Percentiles rank a stretch among this genome's conserved stretches.
Conservation (phyloP, 2,888 invertebrate genomes). For the Drosophila buzzatii region DNA sequence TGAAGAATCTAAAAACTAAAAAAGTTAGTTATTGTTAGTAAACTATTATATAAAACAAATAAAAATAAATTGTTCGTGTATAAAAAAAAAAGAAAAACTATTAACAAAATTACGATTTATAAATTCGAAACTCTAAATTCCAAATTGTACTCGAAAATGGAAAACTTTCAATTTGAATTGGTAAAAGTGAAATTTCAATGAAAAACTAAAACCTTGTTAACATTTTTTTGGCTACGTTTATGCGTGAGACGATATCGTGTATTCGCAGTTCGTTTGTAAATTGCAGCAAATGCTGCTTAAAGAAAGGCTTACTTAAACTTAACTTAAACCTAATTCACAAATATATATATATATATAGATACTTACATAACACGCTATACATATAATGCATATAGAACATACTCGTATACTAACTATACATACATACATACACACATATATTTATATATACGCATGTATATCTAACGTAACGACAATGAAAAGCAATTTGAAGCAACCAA, state of each 20-base stretch:
- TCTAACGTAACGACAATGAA: slow-evolving; percentile 68
- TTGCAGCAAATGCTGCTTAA: slow-evolving; percentile 57
- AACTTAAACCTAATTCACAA: slow-evolving; percentile 39
- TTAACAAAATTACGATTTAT: slow-evolving; percentile 33
- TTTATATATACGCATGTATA: slow-evolving; percentile 40
- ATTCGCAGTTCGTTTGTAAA: slow-evolving; percentile 57
- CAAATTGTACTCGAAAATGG: slow-evolving; percentile 26
- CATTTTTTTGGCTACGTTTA: slow-evolving; percentile 41
- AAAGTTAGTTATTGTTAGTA: slow-evolving; percentile 78
- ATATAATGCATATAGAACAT: slow-evolving; percentile 51
- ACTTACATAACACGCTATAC: slow-evolving; percentile 31
- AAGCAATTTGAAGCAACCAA: slow-evolving; percentile 72
- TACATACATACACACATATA: slow-evolving; percentile 24
- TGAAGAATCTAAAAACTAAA: slow-evolving; percentile 19
- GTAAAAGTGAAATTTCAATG: slow-evolving; percentile 18
- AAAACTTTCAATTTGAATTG: slow-evolving; percentile 43
- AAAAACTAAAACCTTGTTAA: slow-evolving; percentile 22
- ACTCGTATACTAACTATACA: slow-evolving; percentile 55
- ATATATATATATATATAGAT: slow-evolving; percentile 31
- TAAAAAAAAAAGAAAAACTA: slow-evolving; percentile 52
- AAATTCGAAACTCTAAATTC: slow-evolving; percentile 59
- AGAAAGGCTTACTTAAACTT: slow-evolving; percentile 63
- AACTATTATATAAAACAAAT: slow-evolving; percentile 54
- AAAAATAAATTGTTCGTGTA: slow-evolving; percentile 48
- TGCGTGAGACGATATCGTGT: slow-evolving; percentile 36